These are phyloP conservation scores for Megaleporinus macrocephalus DNA, from an alignment of 2,113 vertebrate genomes.

Conservation along the genomic window DNA sequence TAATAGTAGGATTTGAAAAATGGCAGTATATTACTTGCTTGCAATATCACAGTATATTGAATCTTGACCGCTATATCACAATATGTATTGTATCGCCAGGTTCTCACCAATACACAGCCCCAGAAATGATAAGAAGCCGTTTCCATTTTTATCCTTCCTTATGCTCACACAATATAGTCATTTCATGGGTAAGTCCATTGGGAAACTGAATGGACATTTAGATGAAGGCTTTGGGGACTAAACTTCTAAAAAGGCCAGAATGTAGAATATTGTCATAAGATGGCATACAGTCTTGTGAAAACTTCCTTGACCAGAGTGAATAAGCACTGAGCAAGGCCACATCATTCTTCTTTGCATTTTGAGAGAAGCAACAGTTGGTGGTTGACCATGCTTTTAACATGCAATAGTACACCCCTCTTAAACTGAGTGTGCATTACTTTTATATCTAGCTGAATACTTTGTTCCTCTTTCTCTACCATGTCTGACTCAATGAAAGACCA, in stretches of 20 bases:
- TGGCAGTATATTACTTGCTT: too few species aligned
- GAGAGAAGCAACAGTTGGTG: conserved; percentile 37
- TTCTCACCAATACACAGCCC: too few species aligned
- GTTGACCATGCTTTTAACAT: conserved; percentile 38
- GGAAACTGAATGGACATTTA: too few species aligned
- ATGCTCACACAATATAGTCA: background rate
- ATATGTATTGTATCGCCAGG: too few species aligned
- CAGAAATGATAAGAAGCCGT: background rate
- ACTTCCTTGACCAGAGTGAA: background rate
- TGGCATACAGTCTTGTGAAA: background rate
- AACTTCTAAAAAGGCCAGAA: too few species aligned
- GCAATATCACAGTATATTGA: too few species aligned
- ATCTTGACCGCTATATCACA: too few species aligned
- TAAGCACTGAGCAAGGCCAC: background rate
- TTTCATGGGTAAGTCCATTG: background rate
- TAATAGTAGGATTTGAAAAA: too few species aligned
- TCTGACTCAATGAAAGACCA: conserved; percentile 4
- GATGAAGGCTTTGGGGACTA: too few species aligned
- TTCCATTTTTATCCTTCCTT: background rate
- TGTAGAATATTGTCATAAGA: too few species aligned
- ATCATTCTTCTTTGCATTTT: background rate
- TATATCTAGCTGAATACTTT: background rate
- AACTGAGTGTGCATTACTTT: background rate
- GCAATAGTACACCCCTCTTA: background rate
- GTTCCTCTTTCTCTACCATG: conserved; percentile 8